Evolutionary conservation across 2,113 vertebrate genomes (phyloP).

Genomic region (Atrichornis clamosus): DNA sequence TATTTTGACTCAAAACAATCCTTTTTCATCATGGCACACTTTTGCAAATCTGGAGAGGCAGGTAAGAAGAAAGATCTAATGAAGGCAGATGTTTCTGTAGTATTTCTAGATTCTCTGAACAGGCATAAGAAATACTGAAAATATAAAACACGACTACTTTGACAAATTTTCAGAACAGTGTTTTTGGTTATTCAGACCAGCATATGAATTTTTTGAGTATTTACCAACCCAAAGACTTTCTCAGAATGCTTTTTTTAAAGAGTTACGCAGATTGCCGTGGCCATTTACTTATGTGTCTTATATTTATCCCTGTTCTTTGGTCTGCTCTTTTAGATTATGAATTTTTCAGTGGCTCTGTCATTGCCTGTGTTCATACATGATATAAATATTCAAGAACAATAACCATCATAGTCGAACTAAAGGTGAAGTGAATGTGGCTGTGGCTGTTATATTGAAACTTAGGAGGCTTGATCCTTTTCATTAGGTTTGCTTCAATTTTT

Average conservation of each 20-base stretch:
- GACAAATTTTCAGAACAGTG: neutral
- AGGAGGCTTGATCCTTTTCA: neutral
- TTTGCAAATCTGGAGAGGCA: neutral
- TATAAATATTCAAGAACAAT: neutral
- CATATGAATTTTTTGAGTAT: neutral
- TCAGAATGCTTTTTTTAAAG: neutral
- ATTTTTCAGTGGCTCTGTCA: neutral
- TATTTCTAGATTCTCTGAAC: neutral
- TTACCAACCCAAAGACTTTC: neutral
- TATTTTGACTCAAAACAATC: neutral
- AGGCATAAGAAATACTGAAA: neutral
- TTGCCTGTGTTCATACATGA: neutral
- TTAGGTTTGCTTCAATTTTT: neutral
- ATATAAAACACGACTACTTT: neutral
- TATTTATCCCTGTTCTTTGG: neutral
- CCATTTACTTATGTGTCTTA: neutral
- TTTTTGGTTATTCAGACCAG: neutral
- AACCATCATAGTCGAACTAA: neutral
- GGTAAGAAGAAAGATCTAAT: neutral
- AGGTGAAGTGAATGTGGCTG: neutral
- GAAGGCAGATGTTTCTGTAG: neutral
- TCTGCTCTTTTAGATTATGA: neutral
- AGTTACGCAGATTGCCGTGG: neutral
- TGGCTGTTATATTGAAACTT: fast-evolving
- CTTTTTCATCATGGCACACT: neutral